Base-by-base conservation (phyloP, 1,140 invertebrate genomes). In the Acromyrmex heyeri region DNA sequence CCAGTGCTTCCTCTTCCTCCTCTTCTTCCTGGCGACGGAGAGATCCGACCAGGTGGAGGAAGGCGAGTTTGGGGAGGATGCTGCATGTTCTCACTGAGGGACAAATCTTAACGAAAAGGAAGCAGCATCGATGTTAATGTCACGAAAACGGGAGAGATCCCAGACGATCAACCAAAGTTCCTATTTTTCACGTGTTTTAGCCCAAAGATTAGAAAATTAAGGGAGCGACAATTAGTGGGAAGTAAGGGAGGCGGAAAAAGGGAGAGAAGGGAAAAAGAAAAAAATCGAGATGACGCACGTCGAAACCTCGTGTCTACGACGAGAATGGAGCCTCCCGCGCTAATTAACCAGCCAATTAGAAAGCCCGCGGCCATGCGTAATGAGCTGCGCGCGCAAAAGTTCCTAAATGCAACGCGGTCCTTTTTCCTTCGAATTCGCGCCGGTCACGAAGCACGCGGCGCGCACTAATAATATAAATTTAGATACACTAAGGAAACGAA, bases 331-430 rank as follows among this genome's bases (percentile, higher is more conserved):
- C 86, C 92, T 94, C 94, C 94, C 94, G 94, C 94, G 93, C 93
- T 94, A 94, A 95, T 95, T 95, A 95, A 91, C 91, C 92, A 91
- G 92, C 94, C 94, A 95, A 95, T 95, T 95, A 95, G 92, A 95
- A 92, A 91, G 75, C 77, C 64, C 89, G 90, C 92, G 92, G 93
- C 92, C 93, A 92, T 92, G 93, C 91, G 93, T 95, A 95, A 95
- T 94, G 92, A 95, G 92, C 93, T 95, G 94, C 94, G 94, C 94
- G 94, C 93, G 94, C 94, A 95, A 95, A 93, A 95, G 95, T 95
- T 95, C 95, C 95, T 95, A 95, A 94, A 93, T 90, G 73, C 85
- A 88, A 92, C 72, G 87, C 90, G 59, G 82, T 90, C 82, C 88
- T 91, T 86, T 91, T 88, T 83, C 69, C 79, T 83, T 73, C 72